Percentiles rank a stretch among this genome's conserved stretches.
These are phyloP conservation scores for Scaptomyza montana DNA, from an alignment of 1,140 invertebrate species.

Conservation along the genomic window DNA sequence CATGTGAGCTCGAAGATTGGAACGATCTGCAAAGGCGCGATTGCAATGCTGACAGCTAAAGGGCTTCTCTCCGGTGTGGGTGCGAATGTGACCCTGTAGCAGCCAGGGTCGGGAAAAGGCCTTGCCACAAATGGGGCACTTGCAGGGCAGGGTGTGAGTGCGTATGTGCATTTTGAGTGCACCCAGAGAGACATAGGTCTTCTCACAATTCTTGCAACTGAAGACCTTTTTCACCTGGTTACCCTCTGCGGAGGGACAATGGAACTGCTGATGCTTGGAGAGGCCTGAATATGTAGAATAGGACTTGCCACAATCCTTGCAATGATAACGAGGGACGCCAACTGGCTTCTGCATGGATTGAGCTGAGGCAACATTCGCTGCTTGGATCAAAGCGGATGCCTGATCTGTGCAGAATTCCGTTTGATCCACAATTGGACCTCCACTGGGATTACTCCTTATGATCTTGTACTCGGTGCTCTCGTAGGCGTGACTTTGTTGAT, in stretches of 20 bases:
- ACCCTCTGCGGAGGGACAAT: constrained; percentile 93
- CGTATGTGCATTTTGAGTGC: constrained; percentile 99
- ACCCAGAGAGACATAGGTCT: constrained; percentile 96
- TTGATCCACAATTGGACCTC: constrained; percentile 63
- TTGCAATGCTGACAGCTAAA: constrained; percentile 98
- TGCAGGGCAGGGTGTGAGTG: constrained; percentile 98
- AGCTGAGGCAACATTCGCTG: constrained; percentile 67
- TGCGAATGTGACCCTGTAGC: constrained; percentile 96
- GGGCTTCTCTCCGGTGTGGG: constrained; percentile 98
- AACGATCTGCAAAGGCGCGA: constrained; percentile 97
- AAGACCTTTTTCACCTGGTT: constrained; percentile 95
- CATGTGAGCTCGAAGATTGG: constrained; percentile 97
- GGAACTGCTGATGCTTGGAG: constrained; percentile 97
- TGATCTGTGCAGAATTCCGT: constrained; percentile 78
- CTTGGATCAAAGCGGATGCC: constrained; percentile 75
- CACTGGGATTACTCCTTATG: constrained; percentile 72
- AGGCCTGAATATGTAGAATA: constrained; percentile 98
- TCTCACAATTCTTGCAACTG: constrained; percentile 97
- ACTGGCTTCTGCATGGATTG: constrained; percentile 81
- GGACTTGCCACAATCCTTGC: constrained; percentile 96
- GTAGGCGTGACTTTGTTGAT: constrained; percentile 97
- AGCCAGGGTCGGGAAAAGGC: constrained; percentile 98
- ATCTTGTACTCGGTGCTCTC: constrained; percentile 83
- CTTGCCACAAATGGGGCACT: constrained; percentile 98
- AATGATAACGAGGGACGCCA: constrained; percentile 90